phyloP scores from a whole-genome alignment of 2,113 vertebrate species.

The Patagioenas fasciata region DNA sequence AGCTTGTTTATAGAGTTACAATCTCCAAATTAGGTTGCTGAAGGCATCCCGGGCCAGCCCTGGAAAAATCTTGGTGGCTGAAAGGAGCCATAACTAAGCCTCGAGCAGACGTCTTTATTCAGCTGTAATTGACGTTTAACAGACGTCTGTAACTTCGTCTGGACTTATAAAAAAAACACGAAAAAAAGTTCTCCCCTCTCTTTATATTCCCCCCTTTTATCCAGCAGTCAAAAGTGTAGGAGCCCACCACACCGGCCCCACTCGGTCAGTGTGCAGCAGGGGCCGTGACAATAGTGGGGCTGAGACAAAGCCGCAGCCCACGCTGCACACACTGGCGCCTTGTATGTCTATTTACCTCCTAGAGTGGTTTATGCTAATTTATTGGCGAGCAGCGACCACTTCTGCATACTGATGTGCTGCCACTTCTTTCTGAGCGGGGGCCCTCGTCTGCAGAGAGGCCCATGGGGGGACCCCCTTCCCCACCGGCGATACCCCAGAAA shows the following conservation, averaged over 20 bases:
- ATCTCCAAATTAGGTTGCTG: slow-evolving; percentile 73
- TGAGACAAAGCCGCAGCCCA: slow-evolving; percentile 74
- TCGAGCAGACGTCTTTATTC: slow-evolving; percentile 80
- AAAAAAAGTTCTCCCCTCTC: slow-evolving; percentile 67
- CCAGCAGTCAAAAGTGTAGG: slow-evolving; percentile 75
- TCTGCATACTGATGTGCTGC: slow-evolving; percentile 67
- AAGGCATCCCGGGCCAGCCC: slow-evolving; percentile 64
- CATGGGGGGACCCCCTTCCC: slow-evolving; percentile 17
- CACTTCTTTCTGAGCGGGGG: slow-evolving; percentile 59
- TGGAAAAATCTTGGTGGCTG: slow-evolving; percentile 70
- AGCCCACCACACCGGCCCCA: slow-evolving; percentile 69
- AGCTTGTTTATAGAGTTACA: slow-evolving; percentile 72
- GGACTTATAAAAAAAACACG: slow-evolving; percentile 63
- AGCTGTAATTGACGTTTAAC: slow-evolving; percentile 79
- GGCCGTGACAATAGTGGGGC: slow-evolving; percentile 72
- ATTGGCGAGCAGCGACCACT: slow-evolving; percentile 51
- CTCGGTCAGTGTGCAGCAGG: slow-evolving; percentile 69
- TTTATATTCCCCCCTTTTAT: slow-evolving; percentile 77
- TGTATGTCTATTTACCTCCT: slow-evolving; percentile 77
- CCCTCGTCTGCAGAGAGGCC: slow-evolving; percentile 38
- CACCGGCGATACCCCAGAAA: background rate
- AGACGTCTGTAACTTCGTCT: slow-evolving; percentile 79
- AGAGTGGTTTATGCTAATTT: slow-evolving; percentile 76
- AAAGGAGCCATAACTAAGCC: slow-evolving; percentile 74
- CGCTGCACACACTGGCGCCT: slow-evolving; percentile 67